These are phyloP conservation scores for Diadegma fenestrale DNA, from an alignment of 2,888 invertebrate genomes.

Conservation along the genomic window DNA sequence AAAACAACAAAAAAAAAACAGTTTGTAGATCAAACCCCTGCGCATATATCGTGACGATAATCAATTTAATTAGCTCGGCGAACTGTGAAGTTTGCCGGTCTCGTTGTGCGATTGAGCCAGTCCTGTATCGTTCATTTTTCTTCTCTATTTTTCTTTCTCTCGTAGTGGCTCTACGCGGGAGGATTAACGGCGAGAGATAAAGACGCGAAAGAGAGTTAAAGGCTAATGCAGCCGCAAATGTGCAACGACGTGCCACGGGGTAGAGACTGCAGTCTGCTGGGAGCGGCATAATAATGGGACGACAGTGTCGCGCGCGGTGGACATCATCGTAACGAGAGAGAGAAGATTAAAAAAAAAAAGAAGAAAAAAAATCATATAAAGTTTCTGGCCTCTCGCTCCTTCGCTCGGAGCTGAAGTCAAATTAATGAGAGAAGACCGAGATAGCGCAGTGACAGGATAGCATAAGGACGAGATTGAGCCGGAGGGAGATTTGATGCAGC, in stretches of 20 bases:
- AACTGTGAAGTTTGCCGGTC: constrained; percentile 65
- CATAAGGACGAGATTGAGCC: constrained; percentile 53
- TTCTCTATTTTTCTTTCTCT: constrained; percentile 17
- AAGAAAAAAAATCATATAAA: constrained; percentile 30
- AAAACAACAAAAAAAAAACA: background rate
- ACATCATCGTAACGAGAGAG: constrained; percentile 65
- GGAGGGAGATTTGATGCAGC: constrained; percentile 53
- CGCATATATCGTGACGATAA: constrained; percentile 61
- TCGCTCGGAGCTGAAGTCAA: constrained; percentile 61
- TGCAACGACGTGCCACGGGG: constrained; percentile 52
- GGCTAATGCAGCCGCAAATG: constrained; percentile 68
- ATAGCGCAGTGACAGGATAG: constrained; percentile 64
- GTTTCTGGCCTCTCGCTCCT: constrained; percentile 52
- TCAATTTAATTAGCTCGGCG: constrained; percentile 68
- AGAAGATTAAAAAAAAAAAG: constrained; percentile 14
- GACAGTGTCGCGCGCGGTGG: constrained; percentile 61
- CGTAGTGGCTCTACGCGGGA: constrained; percentile 48
- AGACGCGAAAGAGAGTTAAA: constrained; percentile 65
- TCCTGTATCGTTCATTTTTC: constrained; percentile 23
- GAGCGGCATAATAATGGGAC: constrained; percentile 69
- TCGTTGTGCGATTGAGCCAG: constrained; percentile 41
- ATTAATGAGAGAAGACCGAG: constrained; percentile 73
- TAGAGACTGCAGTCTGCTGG: constrained; percentile 56
- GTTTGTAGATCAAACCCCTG: background rate
- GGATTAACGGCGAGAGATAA: constrained; percentile 67